These are phyloP conservation scores for Sus scrofa DNA, from an alignment of 2,113 vertebrate species.

Conservation along the genomic window T2T-Sscrofa CM000822.6:73401501-73402000, in stretches of 20 bases:
- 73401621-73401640: neutral
- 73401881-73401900: neutral
- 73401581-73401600: neutral
- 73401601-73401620: neutral
- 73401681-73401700: neutral
- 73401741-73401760: neutral
- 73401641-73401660: neutral
- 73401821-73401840: neutral
- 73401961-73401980: neutral
- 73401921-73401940: neutral
- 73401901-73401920: fast-evolving
- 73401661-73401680: neutral
- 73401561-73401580: neutral
- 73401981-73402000: no score
- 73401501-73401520: neutral
- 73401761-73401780: no score
- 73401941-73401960: neutral
- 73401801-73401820: neutral
- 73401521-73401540: neutral
- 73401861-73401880: neutral
- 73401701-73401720: no score
- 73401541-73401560: neutral
- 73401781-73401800: neutral
- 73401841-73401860: neutral
- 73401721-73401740: neutral